Evolutionary conservation across 2,113 vertebrate species (phyloP), one percentile per base, ranked within the genome.

Genomic region (Gadus chalcogrammus): DNA sequence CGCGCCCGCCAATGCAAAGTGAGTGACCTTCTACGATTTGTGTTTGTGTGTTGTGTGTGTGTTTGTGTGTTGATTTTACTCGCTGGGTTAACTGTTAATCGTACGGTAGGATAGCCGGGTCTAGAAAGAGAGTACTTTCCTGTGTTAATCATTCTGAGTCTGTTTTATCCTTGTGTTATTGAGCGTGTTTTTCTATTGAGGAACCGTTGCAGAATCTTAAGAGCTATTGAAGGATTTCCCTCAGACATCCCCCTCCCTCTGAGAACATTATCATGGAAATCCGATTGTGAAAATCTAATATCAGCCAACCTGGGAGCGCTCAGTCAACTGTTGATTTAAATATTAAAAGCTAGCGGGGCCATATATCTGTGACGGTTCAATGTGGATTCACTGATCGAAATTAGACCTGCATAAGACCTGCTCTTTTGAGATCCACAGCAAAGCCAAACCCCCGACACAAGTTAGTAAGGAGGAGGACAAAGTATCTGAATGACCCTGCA

Each of bases 1-100:
- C 0, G 89, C 82, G 69, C 73, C 94, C 7, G 95, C 94, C 78
- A 98, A 93, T 53, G 86, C 96, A 83, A 99, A 96, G 97, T 99
- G 89, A 96, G 95, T 94, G 42, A 56, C 17, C n/a, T 64, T 77
- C 22, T 76, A 35, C 8, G 42, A 48, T 9, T 6, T 48, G 42
- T 48, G 42, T 13, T 7, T 48, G 42, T 9, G 42, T 9, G 42
- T 48, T 48, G 42, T 48, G 42, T 48, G 42, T 9, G 42, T 9
- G 42, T 9, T 7, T 48, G 42, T 48, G n/a, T 5, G 52, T 55
- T 77, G 56, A 74, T 75, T 6, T 52, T 73, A 42, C 11, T 27
- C 3, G 2, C 7, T 60, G 18, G 20, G 61, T 63, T 68, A 5
- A 22, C 12, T 74, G 17, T 35, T 58, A 13, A 68, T 22, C 52